Evolutionary conservation across 2,888 invertebrate species (phyloP), one percentile per base, ranked within the genome.

Genomic region (Stenodera caucasica): DNA sequence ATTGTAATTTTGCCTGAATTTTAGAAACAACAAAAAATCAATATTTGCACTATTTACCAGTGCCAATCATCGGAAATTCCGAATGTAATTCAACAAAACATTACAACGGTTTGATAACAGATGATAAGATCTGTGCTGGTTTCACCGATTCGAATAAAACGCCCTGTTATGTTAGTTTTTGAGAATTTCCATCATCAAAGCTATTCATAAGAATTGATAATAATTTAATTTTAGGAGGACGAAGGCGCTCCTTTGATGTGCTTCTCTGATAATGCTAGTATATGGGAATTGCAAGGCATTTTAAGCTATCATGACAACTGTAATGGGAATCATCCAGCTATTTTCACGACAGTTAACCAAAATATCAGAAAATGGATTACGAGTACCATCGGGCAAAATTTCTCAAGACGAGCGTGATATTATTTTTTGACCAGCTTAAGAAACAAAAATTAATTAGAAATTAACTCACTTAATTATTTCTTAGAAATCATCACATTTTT

Each of bases 181-280:
- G n/a, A n/a, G n/a, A n/a, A n/a, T n/a, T n/a, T n/a, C n/a, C n/a
- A n/a, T n/a, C n/a, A n/a, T n/a, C n/a, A n/a, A n/a, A n/a, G n/a
- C n/a, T n/a, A n/a, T n/a, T n/a, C n/a, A n/a, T n/a, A n/a, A n/a
- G n/a, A n/a, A n/a, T n/a, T n/a, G n/a, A n/a, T n/a, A n/a, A n/a
- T n/a, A n/a, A n/a, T n/a, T n/a, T n/a, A n/a, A n/a, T n/a, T n/a
- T n/a, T 59, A 88, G 88, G 86, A 86, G 69, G 86, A 87, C 68
- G 86, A 86, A 77, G 88, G 88, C n/a, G 85, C 87, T 18, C 87
- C 88, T 9, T 70, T 88, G 58, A 85, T 87, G 84, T 88, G 88
- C 69, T 80, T 83, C 69, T 83, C 81, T 49, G 83, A 84, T 58
- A 68, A 71, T 18, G 78, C 79, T 3, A 81, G 81, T 33, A 78